These are phyloP conservation scores for Rhopalosiphum padi DNA, from an alignment of 1,140 invertebrate species.

Conservation along the genomic window DNA sequence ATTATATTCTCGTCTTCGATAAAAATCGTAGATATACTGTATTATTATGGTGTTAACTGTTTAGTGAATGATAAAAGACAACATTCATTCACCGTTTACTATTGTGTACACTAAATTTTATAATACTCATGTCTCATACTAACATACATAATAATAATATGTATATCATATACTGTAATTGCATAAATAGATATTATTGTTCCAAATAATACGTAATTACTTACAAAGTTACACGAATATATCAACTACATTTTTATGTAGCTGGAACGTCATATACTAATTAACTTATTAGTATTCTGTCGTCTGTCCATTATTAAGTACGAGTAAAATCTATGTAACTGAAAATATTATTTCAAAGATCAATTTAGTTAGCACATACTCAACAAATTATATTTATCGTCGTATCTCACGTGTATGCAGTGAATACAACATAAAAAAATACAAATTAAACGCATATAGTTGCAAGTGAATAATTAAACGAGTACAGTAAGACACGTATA, in stretches of 20 bases:
- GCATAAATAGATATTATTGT: background rate
- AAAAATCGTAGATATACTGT: background rate
- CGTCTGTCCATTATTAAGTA: background rate
- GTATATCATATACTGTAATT: background rate
- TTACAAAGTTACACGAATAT: background rate
- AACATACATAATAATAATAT: background rate
- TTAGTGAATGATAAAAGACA: background rate
- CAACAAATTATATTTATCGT: background rate
- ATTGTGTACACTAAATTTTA: background rate
- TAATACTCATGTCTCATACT: background rate
- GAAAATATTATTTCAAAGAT: background rate
- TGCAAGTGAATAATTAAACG: background rate
- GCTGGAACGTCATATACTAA: background rate
- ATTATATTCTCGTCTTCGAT: slow-evolving; percentile 1
- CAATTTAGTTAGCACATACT: no score
- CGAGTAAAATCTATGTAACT: background rate
- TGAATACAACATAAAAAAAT: background rate
- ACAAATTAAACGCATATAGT: background rate
- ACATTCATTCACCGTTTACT: background rate
- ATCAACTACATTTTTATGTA: background rate
- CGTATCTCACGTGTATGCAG: background rate
- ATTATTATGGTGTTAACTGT: background rate
- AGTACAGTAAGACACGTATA: background rate
- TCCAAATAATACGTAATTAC: no score
- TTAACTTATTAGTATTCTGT: background rate